phyloP scores from a whole-genome alignment of 2,797 vertebrate genomes.

The Calcarius lapponicus region DNA sequence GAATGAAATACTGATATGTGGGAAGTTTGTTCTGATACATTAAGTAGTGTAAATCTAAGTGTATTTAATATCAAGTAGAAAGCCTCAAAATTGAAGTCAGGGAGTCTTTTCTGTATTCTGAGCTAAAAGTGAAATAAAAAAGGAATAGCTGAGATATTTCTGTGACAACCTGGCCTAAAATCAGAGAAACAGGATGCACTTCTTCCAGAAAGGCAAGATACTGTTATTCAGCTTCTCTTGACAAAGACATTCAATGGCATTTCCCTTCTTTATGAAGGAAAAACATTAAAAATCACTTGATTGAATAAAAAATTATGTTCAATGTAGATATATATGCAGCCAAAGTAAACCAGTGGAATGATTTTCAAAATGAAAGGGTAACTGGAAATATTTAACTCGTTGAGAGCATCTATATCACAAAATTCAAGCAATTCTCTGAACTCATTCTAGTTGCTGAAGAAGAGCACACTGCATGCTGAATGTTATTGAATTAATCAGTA shows the following conservation, averaged over 20 bases:
- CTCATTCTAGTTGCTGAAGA: background rate
- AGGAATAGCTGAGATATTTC: background rate
- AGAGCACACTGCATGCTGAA: background rate
- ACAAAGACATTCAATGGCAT: background rate
- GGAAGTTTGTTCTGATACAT: background rate
- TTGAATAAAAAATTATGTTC: background rate
- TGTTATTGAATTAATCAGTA: background rate
- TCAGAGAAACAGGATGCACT: background rate
- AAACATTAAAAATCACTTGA: background rate
- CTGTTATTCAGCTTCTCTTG: background rate
- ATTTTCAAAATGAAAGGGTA: background rate
- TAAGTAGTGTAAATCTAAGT: background rate
- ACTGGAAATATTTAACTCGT: background rate
- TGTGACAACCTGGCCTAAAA: background rate
- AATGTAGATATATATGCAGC: background rate
- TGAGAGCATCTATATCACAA: background rate
- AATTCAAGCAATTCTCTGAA: background rate
- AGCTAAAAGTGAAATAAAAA: background rate
- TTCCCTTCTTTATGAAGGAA: background rate
- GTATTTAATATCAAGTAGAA: background rate
- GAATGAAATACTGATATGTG: background rate
- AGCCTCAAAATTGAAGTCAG: background rate
- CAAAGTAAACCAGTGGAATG: background rate
- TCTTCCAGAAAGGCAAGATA: background rate
- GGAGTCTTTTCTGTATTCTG: background rate